These are phyloP conservation scores for Campaea margaritaria DNA, from an alignment of 2,888 invertebrate species.

Conservation along the genomic window DNA sequence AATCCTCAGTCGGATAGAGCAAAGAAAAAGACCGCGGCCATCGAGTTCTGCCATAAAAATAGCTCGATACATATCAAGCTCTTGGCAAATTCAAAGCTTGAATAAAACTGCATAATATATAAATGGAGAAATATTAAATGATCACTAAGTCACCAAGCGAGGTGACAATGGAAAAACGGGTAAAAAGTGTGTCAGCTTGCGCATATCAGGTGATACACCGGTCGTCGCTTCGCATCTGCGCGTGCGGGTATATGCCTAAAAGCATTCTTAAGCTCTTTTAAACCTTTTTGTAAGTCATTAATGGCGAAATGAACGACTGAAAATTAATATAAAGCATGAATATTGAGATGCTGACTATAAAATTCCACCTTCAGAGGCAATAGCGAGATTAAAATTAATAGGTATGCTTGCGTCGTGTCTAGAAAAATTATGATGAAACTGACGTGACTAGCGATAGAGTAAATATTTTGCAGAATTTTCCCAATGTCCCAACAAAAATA, in stretches of 20 bases:
- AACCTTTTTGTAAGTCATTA: constrained; percentile 36
- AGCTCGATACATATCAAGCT: too few species aligned
- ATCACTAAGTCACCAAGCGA: constrained; percentile 35
- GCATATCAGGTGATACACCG: constrained; percentile 38
- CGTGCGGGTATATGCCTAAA: constrained; percentile 32
- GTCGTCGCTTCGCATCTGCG: constrained; percentile 34
- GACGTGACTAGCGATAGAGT: too few species aligned
- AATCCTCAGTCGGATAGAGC: too few species aligned
- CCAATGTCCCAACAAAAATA: too few species aligned
- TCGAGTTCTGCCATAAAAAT: too few species aligned
- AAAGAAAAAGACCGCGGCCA: too few species aligned
- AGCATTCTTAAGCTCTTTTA: constrained; percentile 36
- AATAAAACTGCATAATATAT: neutral
- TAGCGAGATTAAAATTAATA: too few species aligned
- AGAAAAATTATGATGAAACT: too few species aligned
- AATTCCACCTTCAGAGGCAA: neutral
- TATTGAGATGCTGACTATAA: constrained; percentile 1
- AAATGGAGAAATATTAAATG: constrained; percentile 17
- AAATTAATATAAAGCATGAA: constrained; percentile 15
- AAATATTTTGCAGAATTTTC: too few species aligned
- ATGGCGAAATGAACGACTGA: constrained; percentile 21
- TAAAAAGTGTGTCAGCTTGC: constrained; percentile 44
- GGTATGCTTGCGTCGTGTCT: too few species aligned
- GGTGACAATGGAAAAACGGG: constrained; percentile 35
- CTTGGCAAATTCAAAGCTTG: too few species aligned